phyloP scores from a whole-genome alignment of 1,140 invertebrate genomes.

The Pygmarrhopalites habei region DNA sequence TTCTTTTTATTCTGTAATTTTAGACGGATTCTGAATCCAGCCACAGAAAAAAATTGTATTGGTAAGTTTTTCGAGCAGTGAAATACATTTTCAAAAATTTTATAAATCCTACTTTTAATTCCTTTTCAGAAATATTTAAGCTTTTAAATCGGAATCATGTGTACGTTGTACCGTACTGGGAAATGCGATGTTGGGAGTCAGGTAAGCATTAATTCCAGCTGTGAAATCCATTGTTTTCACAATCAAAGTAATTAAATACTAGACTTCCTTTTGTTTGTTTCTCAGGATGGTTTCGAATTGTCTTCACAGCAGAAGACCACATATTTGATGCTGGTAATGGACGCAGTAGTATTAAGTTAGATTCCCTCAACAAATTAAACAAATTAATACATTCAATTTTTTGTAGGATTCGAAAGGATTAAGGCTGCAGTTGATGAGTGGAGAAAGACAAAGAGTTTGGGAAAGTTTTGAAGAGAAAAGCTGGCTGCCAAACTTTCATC shows the following conservation, averaged over 20 bases:
- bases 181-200: conserved; percentile 12
- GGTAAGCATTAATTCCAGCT: too few species aligned
- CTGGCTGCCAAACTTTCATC: too few species aligned
- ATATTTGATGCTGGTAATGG: conserved; percentile 17
- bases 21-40: neutral
- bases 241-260: too few species aligned
- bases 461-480: too few species aligned
- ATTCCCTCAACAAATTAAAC: neutral
- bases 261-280: too few species aligned
- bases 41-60: neutral
- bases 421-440: neutral
- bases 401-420: conserved; percentile 5
- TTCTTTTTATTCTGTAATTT: conserved; percentile 16
- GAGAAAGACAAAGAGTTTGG: neutral
- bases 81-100: neutral
- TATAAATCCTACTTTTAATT: neutral
- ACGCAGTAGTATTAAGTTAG: neutral
- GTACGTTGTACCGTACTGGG: conserved; percentile 14
- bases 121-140: conserved; percentile 3
- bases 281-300: conserved; percentile 15
- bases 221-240: too few species aligned
- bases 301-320: conserved; percentile 15
- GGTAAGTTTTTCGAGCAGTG: neutral
- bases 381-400: neutral
- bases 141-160: neutral